Conservation (phyloP, 2,888 invertebrate species). For the Seira sanloemensis region DNA sequence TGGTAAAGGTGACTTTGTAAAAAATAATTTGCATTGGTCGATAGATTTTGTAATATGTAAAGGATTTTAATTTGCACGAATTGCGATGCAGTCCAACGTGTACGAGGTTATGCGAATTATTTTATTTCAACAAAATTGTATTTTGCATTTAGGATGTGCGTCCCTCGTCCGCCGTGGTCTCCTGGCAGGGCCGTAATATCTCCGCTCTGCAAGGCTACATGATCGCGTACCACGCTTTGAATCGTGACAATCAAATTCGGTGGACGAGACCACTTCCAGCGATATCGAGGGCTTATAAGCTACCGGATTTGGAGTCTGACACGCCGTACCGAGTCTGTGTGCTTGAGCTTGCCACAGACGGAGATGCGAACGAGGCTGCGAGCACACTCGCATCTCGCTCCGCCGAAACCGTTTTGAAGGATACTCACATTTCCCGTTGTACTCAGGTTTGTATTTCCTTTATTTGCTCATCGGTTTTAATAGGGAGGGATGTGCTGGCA, state of each 20-base stretch:
- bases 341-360: slow-evolving; percentile 88
- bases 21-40: no score
- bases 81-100: no score
- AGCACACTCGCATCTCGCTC: slow-evolving; percentile 76
- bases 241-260: slow-evolving; percentile 81
- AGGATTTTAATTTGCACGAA: no score
- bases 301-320: slow-evolving; percentile 86
- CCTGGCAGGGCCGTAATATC: slow-evolving; percentile 93
- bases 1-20: no score
- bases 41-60: no score
- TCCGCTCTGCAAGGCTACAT: slow-evolving; percentile 87
- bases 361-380: slow-evolving; percentile 77
- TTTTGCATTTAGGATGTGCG: slow-evolving; percentile 83
- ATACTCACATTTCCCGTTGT: slow-evolving; percentile 86
- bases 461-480: no score
- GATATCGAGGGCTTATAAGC: slow-evolving; percentile 83
- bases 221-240: slow-evolving; percentile 87
- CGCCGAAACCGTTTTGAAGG: slow-evolving; percentile 78
- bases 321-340: slow-evolving; percentile 92
- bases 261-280: slow-evolving; percentile 86
- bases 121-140: no score
- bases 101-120: no score
- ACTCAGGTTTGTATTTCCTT: slow-evolving; percentile 77
- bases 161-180: slow-evolving; percentile 89
- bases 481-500: no score